phyloP scores from a whole-genome alignment of 2,113 vertebrate genomes.

The Pollimyrus isidori region DNA sequence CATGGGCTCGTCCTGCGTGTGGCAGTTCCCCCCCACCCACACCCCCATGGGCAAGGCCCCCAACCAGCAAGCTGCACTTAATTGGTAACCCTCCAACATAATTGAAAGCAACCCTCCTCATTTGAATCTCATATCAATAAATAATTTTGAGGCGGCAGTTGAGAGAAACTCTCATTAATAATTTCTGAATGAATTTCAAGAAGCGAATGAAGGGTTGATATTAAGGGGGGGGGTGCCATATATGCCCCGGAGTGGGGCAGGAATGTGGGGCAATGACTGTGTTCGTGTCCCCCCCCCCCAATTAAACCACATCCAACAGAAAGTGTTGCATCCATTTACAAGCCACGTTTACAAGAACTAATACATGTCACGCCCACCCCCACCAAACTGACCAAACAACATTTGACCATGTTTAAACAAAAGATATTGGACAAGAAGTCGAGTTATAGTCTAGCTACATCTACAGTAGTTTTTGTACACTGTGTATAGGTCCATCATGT shows the following conservation, averaged over 20 bases:
- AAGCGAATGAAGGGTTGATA: neutral
- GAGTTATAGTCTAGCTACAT: neutral
- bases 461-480: neutral
- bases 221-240: neutral
- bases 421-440: neutral
- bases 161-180: constrained; percentile 13
- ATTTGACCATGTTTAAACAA: neutral
- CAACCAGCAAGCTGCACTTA: neutral
- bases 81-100: constrained; percentile 10
- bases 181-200: constrained; percentile 7
- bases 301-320: neutral
- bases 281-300: neutral
- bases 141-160: constrained; percentile 9
- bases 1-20: neutral
- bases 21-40: neutral
- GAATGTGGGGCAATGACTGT: neutral
- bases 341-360: neutral
- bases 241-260: neutral
- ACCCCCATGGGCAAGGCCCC: neutral
- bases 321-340: neutral
- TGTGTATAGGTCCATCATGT: neutral
- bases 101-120: constrained; percentile 10
- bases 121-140: constrained; percentile 21
- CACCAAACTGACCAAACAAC: neutral
- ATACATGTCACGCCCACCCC: neutral